A percentile compares a stretch with the other conserved stretches of the same genome.
Evolutionary conservation across 1,140 invertebrate genomes (phyloP).

Genomic region (Scylla paramamosain): DNA sequence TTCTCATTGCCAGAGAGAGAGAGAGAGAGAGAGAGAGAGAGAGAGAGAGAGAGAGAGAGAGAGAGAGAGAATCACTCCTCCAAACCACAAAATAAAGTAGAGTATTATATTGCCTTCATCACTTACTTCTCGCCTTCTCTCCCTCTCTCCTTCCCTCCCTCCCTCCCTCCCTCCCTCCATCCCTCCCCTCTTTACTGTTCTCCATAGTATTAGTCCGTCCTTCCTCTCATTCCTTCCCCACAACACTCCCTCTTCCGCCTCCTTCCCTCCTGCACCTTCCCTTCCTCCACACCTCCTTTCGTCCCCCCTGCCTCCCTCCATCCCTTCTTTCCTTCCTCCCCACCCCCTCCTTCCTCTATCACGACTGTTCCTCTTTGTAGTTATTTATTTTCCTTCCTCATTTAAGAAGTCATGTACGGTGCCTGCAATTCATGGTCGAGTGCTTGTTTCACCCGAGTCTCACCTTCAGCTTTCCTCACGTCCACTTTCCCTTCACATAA

Average conservation of each 20-base stretch:
- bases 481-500: not conserved
- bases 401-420: not conserved
- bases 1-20: not conserved
- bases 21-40: slow-evolving; percentile 40
- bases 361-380: not conserved
- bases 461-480: not conserved
- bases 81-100: not conserved
- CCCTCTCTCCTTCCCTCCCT: not conserved
- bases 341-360: not conserved
- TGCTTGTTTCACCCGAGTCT: not conserved
- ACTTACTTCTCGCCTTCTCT: not conserved
- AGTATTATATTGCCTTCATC: not conserved
- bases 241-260: not conserved
- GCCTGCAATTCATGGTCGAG: not conserved
- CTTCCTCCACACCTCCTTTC: not conserved
- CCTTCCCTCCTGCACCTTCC: not conserved
- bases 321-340: not conserved
- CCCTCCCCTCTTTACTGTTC: too few species aligned
- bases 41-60: slow-evolving; percentile 41
- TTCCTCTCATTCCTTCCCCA: not conserved
- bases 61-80: not conserved
- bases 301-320: not conserved
- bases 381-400: not conserved
- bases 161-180: too few species aligned
- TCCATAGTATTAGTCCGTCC: not conserved